Evolutionary conservation across 2,888 invertebrate genomes (phyloP), one percentile per base, ranked within the genome.

Genomic region (Acrobasis suavella): DNA sequence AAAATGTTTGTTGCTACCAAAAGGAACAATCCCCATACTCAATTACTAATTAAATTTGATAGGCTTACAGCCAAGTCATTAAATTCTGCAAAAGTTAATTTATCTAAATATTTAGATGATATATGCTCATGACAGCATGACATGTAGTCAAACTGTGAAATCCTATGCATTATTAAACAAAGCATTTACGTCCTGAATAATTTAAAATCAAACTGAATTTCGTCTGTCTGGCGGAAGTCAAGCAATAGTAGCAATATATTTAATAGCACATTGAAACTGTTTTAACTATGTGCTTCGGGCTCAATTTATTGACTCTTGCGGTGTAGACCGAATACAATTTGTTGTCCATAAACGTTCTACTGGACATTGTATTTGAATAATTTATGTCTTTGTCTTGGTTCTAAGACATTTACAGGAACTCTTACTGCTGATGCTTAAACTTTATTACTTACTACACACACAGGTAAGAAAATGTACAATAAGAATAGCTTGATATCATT

Each of bases 201-300:
- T 60, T 60, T 60, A 54, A 60, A 37, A 61, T 49, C 16, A 52
- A 49, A 61, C 58, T 16, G 39, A 49, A 50, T 56, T 56, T 60
- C 32, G 51, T 46, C 32, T 72, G 74, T 77, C 73, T 74, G 72
- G 70, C 73, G 77, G 78, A 81, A 82, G 79, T 82, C 75, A 72
- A 76, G 74, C 77, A 78, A 78, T 81, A 79, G 79, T 77, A 77
- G 74, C 78, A 79, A 79, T 78, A 80, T 81, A 82, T 81, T 82
- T 81, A 80, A 81, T 78, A 73, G 76, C 73, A 77, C 77, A 76
- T 77, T 82, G 76, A 76, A 77, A 81, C 73, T 64, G 74, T 76
- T 81, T 74, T 74, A 77, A 81, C 77, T 78, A 76, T 76, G 75
- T 73, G 74, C 74, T 68, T 70, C 67, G 67, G 76, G 76, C 74